Base-by-base conservation (phyloP, 1,140 invertebrate species). In the Bombus superbus region DNA sequence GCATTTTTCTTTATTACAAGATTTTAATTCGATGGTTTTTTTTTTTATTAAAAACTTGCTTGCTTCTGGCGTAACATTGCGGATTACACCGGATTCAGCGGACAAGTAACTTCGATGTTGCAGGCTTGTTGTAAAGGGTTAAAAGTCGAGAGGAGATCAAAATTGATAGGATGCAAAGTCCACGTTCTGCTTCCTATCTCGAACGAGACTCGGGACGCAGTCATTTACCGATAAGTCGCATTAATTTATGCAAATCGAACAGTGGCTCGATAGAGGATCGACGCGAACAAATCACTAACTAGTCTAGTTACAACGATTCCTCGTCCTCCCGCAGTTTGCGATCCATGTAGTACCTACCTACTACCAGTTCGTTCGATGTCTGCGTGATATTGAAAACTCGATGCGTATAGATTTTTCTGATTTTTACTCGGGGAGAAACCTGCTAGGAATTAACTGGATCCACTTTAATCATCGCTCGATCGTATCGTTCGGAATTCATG, bases 231-330 rank as follows among this genome's bases (percentile, higher is more conserved):
- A 81, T 59, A 74, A 81, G 79, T 44, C 53, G 42, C 42, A 88
- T 91, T 90, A 92, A 92, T 92, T 92, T 92, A 92, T 92, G 92
- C 87, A 92, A 93, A 93, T 93, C 85, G 89, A 85, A 81, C 87
- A 87, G 85, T 83, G 76, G 86, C 75, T 86, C 64, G 85, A 79
- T 92, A 92, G 22, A 35, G 8, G 18, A 71, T 71, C 68, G 68
- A 71, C 32, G 68, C 68, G 38, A 71, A 28, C 22, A 25, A 38
- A 69, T 69, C 68, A 40, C 22, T 35, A 22, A 69, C 68, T 40
- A 71, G 38, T 11, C 32, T 68, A 25, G 38, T 25, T 40, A 1
- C 35, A 38, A 40, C 68, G 68, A 40, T 40, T 71, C 38, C 68
- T 71, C 25, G 5, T 40, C 38, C 68, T 40, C 25, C 38, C 28